Percentiles rank a stretch among this genome's conserved stretches.
phyloP scores from a whole-genome alignment of 2,797 vertebrate species.

The Pseudomugil tenellus region DNA sequence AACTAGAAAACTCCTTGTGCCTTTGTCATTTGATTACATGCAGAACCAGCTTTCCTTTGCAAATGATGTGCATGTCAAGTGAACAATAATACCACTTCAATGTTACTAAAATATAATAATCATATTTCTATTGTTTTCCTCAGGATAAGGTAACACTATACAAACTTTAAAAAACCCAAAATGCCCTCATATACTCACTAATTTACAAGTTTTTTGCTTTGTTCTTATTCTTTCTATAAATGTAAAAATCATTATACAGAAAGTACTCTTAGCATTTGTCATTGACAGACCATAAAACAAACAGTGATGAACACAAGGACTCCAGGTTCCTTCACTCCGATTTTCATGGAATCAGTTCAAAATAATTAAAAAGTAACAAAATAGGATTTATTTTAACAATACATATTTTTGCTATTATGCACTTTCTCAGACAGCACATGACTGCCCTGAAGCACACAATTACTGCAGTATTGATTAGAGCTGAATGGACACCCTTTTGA shows the following conservation, averaged over 20 bases:
- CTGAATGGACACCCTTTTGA: constrained; percentile 7
- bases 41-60: constrained; percentile 1
- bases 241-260: neutral
- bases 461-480: constrained; percentile 38
- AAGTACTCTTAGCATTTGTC: neutral
- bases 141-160: neutral
- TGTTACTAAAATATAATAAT: neutral
- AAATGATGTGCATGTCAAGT: neutral
- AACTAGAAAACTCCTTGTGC: neutral
- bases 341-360: too few species aligned
- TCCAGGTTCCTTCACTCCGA: neutral
- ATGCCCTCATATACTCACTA: neutral
- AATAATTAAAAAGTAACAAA: too few species aligned
- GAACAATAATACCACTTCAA: constrained; percentile 3
- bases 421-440: constrained; percentile 19
- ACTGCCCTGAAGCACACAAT: constrained; percentile 11
- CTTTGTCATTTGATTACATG: neutral
- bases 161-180: neutral
- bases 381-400: too few species aligned
- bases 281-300: neutral
- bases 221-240: too few species aligned
- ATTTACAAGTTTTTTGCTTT: neutral
- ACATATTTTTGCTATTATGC: constrained; percentile 10
- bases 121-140: neutral
- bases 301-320: too few species aligned